Percentiles rank a stretch among this genome's conserved stretches.
Evolutionary conservation across 2,113 vertebrate genomes (phyloP).

Genomic region (Chaetorhynchus papuensis): DNA sequence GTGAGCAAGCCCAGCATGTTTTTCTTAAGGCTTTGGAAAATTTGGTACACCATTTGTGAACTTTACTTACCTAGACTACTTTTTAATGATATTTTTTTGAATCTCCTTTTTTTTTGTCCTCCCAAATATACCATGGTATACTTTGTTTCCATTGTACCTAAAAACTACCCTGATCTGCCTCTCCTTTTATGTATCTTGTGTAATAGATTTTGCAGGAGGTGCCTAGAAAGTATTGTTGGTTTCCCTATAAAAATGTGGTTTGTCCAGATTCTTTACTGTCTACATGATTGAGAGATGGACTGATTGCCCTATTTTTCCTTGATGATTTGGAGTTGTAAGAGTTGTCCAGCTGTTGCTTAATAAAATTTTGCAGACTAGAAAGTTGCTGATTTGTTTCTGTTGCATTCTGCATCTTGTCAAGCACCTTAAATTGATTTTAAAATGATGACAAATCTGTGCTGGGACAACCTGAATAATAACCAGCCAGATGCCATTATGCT

Average conservation of each 20-base stretch:
- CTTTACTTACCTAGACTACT: neutral
- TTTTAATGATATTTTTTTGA: constrained; percentile 8
- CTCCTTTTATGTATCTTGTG: constrained; percentile 68
- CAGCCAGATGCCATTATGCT: neutral
- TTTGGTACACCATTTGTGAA: neutral
- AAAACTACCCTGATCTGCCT: constrained; percentile 38
- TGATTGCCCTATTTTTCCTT: constrained; percentile 73
- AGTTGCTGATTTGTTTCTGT: constrained; percentile 24
- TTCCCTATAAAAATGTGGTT: constrained; percentile 74
- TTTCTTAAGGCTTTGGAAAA: constrained; percentile 5
- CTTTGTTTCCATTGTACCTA: constrained; percentile 35
- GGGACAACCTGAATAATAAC: neutral
- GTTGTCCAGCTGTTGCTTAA: constrained; percentile 85
- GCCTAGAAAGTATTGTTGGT: constrained; percentile 70
- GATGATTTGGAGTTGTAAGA: constrained; percentile 81
- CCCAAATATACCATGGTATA: neutral
- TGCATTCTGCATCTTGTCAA: constrained; percentile 53
- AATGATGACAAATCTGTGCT: neutral
- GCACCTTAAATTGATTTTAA: too few relatives aligned
- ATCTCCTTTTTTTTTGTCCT: neutral
- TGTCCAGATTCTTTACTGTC: constrained; percentile 78
- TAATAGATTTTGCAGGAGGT: constrained; percentile 65
- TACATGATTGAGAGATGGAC: constrained; percentile 71
- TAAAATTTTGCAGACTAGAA: constrained; percentile 83
- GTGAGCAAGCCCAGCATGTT: constrained; percentile 66